A percentile compares a stretch with the other conserved stretches of the same genome.
phyloP scores from a whole-genome alignment of 2,797 vertebrate genomes.

The Molossus molossus region DNA sequence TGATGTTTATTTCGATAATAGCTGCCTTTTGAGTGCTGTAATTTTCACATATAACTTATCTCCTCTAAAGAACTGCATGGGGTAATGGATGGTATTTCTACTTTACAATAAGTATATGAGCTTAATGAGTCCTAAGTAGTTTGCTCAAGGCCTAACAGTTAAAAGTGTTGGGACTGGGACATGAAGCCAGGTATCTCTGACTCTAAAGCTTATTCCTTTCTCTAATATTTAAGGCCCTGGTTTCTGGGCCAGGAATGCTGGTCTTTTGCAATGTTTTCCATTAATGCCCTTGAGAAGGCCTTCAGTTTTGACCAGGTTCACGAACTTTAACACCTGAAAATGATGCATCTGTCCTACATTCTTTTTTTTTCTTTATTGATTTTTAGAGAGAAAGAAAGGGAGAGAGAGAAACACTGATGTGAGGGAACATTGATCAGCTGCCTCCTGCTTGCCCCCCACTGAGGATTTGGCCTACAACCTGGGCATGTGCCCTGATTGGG shows the following conservation, averaged over 20 bases:
- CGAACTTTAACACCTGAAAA: background rate
- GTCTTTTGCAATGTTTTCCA: background rate
- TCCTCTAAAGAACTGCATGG: background rate
- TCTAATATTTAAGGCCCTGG: background rate
- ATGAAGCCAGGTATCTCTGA: background rate
- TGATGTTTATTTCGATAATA: constrained; percentile 30
- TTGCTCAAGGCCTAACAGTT: background rate
- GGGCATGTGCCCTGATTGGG: too few relatives aligned
- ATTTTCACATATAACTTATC: background rate
- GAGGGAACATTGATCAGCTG: too few relatives aligned
- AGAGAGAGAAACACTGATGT: too few relatives aligned
- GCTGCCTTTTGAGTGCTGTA: background rate
- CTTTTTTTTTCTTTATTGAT: background rate
- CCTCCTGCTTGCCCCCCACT: too few relatives aligned
- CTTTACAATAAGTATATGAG: background rate
- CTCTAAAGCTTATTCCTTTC: background rate
- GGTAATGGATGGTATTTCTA: background rate
- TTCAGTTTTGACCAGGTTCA: background rate
- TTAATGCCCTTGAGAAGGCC: background rate
- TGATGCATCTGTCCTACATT: background rate
- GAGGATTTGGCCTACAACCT: too few relatives aligned
- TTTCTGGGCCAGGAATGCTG: background rate
- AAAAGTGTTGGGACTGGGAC: background rate
- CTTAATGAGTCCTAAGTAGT: background rate
- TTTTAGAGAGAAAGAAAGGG: too few relatives aligned